phyloP scores from a whole-genome alignment of 2,888 invertebrate species.

The Cheilosia soror region DNA sequence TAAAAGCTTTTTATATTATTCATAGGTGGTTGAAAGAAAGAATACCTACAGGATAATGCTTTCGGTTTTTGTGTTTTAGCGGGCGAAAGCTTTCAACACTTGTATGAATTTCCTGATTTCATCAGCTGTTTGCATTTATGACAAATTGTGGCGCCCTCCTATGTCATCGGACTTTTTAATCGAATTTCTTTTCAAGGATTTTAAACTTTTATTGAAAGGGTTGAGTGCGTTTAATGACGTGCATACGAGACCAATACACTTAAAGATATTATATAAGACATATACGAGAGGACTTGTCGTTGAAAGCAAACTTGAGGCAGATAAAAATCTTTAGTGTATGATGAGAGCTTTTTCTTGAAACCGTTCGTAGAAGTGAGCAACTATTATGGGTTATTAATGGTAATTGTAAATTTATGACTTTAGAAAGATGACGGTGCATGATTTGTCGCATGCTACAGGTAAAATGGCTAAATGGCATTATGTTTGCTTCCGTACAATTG shows the following conservation, averaged over 20 bases:
- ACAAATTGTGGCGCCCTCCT: conserved; percentile 33
- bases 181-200: conserved; percentile 11
- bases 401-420: conserved; percentile 34
- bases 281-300: conserved; percentile 22
- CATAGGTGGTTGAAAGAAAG: conserved; percentile 22
- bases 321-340: conserved; percentile 35
- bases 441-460: conserved; percentile 33
- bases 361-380: conserved; percentile 33
- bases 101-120: conserved; percentile 68
- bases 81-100: conserved; percentile 62
- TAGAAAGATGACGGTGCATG: conserved; percentile 14
- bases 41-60: conserved; percentile 16
- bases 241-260: conserved; percentile 48
- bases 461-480: not conserved
- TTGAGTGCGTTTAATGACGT: conserved; percentile 33
- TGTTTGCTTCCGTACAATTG: not conserved
- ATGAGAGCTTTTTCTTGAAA: conserved; percentile 30
- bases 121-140: conserved; percentile 61
- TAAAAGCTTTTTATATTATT: conserved; percentile 58
- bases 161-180: not conserved
- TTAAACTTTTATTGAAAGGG: conserved; percentile 5
- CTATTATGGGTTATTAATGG: conserved; percentile 39
- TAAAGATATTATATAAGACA: conserved; percentile 44
- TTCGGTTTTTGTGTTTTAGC: conserved; percentile 1
- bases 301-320: conserved; percentile 32